Evolutionary conservation across 2,113 vertebrate species (phyloP).

Genomic region (Heptranchias perlo): DNA sequence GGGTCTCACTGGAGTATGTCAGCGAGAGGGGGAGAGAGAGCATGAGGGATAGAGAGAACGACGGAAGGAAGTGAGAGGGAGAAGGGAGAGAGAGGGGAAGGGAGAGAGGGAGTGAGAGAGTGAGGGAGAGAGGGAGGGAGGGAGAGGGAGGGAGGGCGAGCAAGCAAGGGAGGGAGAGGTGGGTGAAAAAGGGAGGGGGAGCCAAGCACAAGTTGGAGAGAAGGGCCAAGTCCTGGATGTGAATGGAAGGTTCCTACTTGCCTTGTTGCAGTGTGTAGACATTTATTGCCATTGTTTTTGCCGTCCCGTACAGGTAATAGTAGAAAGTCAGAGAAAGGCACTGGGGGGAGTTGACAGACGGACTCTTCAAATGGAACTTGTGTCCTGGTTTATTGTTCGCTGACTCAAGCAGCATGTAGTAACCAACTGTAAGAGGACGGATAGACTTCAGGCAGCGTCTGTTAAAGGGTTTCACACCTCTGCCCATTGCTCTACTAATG

Average conservation of each 20-base stretch:
- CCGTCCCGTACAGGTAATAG: slow-evolving; percentile 60
- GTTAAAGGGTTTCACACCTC: not conserved
- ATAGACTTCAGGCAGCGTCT: not conserved
- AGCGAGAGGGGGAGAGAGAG: slow-evolving; percentile 36
- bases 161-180: not conserved
- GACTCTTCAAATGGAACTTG: slow-evolving; percentile 57
- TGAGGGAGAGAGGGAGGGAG: not conserved
- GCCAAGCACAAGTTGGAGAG: no score
- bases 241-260: slow-evolving; percentile 42
- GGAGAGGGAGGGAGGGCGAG: not conserved
- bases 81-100: no score
- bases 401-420: slow-evolving; percentile 66
- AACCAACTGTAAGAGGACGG: slow-evolving; percentile 52
- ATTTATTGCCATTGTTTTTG: slow-evolving; percentile 54
- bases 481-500: no score
- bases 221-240: no score
- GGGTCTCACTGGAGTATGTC: no score
- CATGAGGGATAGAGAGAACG: not conserved
- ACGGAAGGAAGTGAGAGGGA: not conserved
- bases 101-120: not conserved
- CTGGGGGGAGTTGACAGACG: slow-evolving; percentile 46
- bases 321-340: slow-evolving; percentile 67
- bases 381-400: not conserved
- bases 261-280: slow-evolving; percentile 54
- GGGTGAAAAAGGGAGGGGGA: no score